Conservation (phyloP, 2,888 invertebrate species). For the Meandrusa payeni region DNA sequence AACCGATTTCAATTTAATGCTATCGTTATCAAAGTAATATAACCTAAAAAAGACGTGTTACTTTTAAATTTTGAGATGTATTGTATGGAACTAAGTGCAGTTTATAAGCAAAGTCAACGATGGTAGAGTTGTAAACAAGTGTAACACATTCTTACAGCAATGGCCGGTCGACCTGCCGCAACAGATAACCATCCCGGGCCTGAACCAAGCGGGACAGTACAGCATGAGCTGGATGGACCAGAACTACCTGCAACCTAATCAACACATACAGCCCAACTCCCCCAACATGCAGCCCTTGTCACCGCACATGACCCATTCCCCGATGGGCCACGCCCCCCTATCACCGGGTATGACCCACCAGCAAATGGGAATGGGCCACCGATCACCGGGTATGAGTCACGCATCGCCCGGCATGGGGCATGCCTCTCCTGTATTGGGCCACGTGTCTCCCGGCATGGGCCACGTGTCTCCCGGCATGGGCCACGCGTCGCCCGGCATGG, state of each 20-base stretch:
- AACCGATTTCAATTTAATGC: too few relatives aligned
- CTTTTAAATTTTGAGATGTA: too few relatives aligned
- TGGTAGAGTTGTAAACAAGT: too few relatives aligned
- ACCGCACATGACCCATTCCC: slow-evolving; percentile 4
- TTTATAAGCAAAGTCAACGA: too few relatives aligned
- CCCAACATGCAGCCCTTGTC: slow-evolving; percentile 25
- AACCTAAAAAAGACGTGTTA: too few relatives aligned
- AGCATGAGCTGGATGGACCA: slow-evolving; percentile 29
- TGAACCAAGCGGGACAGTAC: slow-evolving; percentile 28
- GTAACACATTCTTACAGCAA: slow-evolving; percentile 24
- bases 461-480: slow-evolving; percentile 27
- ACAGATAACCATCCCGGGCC: slow-evolving; percentile 26
- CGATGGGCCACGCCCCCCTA: slow-evolving; percentile 13
- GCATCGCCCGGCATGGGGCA: slow-evolving; percentile 18
- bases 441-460: slow-evolving; percentile 27
- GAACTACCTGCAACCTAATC: slow-evolving; percentile 29
- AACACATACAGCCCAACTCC: slow-evolving; percentile 21
- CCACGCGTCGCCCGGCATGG: slow-evolving; percentile 25
- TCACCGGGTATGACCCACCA: slow-evolving; percentile 30
- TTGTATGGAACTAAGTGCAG: too few relatives aligned
- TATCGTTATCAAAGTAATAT: too few relatives aligned
- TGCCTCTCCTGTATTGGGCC: too few relatives aligned
- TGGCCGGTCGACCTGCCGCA: slow-evolving; percentile 30
- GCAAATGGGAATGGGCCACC: slow-evolving; percentile 9
- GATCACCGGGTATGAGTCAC: slow-evolving; percentile 26